A percentile compares a stretch with the other conserved stretches of the same genome.
phyloP scores from a whole-genome alignment of 2,888 invertebrate species.

The Diaperis boleti region DNA sequence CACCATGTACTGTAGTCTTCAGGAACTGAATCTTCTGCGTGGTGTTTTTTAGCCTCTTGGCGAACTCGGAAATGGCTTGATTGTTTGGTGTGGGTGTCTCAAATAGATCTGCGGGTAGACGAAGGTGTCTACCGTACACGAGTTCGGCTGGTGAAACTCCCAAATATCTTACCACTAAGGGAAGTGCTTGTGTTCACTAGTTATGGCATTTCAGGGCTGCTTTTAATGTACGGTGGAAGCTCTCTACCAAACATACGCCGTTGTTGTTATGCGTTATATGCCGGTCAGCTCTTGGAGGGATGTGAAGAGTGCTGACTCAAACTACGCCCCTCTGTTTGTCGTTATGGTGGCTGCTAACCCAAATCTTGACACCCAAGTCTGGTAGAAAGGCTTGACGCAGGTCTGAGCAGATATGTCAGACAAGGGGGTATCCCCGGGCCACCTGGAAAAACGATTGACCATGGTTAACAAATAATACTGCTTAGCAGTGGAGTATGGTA shows the following conservation, averaged over 20 bases:
- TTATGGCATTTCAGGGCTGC: slow-evolving; percentile 49
- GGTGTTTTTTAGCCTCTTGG: background rate
- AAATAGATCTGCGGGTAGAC: slow-evolving; percentile 49
- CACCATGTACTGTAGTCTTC: too few species aligned
- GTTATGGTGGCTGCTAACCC: background rate
- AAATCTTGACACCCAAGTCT: background rate
- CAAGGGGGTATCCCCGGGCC: background rate
- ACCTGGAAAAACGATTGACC: background rate
- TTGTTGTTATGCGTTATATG: background rate
- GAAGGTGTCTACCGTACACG: slow-evolving; percentile 53
- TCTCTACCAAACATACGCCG: slow-evolving; percentile 50
- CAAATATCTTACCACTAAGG: too few species aligned
- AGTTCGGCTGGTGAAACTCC: slow-evolving; percentile 55
- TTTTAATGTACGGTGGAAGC: slow-evolving; percentile 52
- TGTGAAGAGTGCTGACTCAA: slow-evolving; percentile 45
- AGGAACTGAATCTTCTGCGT: background rate
- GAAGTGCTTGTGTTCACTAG: slow-evolving; percentile 51
- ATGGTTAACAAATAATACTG: background rate
- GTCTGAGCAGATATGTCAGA: background rate
- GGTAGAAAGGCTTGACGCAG: background rate
- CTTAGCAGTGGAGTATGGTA: slow-evolving; percentile 8
- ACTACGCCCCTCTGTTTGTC: slow-evolving; percentile 48
- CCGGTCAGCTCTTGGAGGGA: slow-evolving; percentile 18
- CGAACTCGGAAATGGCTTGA: background rate
- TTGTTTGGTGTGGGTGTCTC: background rate